Conservation (phyloP, 2,113 vertebrate species). For the Tragulus kanchil region DNA sequence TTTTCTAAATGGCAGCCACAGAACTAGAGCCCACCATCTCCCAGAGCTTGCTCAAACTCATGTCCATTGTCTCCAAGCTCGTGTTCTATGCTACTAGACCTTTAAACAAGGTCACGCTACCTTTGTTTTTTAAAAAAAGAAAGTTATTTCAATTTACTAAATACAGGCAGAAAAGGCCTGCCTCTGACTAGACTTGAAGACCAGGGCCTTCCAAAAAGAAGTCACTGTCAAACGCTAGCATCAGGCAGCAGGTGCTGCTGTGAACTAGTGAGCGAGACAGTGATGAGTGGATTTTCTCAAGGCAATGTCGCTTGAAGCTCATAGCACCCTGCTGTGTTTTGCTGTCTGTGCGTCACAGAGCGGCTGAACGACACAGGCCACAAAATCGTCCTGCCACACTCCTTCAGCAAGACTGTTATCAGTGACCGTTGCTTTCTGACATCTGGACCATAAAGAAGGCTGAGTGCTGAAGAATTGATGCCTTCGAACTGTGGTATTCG, state of each 20-base stretch:
- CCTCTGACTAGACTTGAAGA: constrained; percentile 7
- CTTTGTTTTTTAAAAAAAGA: background rate
- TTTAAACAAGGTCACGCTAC: background rate
- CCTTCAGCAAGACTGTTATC: constrained; percentile 31
- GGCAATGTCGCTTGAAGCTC: background rate
- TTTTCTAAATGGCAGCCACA: background rate
- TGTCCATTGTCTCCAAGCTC: background rate
- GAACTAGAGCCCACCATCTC: background rate
- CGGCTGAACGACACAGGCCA: constrained; percentile 14
- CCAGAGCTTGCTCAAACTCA: no score
- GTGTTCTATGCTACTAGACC: background rate
- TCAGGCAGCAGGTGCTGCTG: background rate
- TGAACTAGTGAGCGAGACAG: constrained; percentile 44
- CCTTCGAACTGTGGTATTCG: no score
- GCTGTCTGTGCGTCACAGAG: background rate
- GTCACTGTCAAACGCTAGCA: constrained; percentile 26
- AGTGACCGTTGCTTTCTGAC: constrained; percentile 52
- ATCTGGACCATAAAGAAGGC: no score
- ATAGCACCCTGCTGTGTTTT: background rate
- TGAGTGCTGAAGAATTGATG: no score
- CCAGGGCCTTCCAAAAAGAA: constrained; percentile 50
- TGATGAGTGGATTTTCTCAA: constrained; percentile 52
- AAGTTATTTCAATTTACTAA: constrained; percentile 36
- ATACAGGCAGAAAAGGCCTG: background rate
- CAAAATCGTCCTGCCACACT: background rate